Percentiles rank a stretch among this genome's conserved stretches.
phyloP scores from a whole-genome alignment of 1,140 invertebrate species.

The Geopemphigus sp. region DNA sequence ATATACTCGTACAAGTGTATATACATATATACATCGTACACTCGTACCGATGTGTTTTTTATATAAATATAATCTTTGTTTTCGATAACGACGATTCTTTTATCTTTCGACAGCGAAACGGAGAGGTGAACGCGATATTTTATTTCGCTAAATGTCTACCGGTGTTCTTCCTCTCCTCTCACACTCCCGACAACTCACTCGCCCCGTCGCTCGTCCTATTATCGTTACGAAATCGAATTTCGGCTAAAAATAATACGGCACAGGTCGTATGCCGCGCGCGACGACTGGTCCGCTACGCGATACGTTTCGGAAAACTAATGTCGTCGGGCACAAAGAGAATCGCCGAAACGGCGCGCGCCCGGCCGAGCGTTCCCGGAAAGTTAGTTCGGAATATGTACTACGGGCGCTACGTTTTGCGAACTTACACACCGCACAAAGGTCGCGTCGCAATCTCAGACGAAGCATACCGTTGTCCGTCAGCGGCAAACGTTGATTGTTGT shows the following conservation, averaged over 20 bases:
- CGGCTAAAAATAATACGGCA: not conserved
- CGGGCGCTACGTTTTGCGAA: not conserved
- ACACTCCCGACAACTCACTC: too few relatives aligned
- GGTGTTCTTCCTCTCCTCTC: not conserved
- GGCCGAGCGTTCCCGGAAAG: not conserved
- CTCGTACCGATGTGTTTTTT: too few relatives aligned
- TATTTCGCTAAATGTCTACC: not conserved
- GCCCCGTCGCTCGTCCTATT: not conserved
- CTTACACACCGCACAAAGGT: not conserved
- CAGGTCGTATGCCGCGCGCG: not conserved
- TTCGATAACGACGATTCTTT: not conserved
- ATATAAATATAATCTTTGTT: too few relatives aligned
- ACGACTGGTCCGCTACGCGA: not conserved
- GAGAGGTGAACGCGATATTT: not conserved
- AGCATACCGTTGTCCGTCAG: not conserved
- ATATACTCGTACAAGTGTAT: too few relatives aligned
- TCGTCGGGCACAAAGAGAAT: not conserved
- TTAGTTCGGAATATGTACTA: not conserved
- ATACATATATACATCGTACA: too few relatives aligned
- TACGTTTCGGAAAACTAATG: not conserved
- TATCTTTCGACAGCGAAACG: not conserved
- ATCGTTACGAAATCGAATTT: slow-evolving; percentile 10
- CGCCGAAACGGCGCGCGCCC: not conserved
- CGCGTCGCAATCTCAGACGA: not conserved
- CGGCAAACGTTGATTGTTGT: not conserved